Evolutionary conservation across 2,888 invertebrate genomes (phyloP), one percentile per base, ranked within the genome.

Genomic region (Caradrina kadenii): DNA sequence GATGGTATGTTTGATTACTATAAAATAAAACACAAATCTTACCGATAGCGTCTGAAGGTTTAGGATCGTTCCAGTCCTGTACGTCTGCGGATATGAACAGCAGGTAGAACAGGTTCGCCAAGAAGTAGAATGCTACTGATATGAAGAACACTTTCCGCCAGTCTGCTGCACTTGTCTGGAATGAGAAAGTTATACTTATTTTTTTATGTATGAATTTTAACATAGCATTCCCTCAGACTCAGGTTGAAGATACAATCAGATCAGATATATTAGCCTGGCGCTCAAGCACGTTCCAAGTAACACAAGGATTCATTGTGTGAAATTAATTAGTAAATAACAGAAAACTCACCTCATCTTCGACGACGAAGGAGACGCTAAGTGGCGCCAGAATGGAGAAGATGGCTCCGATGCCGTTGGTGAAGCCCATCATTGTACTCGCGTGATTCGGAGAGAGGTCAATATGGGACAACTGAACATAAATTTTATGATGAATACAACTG

Each of bases 381-480:
- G 98, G 98, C 0, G 98, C 98, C 81, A 98, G 93, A 75, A 98
- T 97, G 63, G 98, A 98, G 91, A 98, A 97, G 15, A 98, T 94
- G 85, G 98, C 98, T 0, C 98, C 97, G n/a, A 96, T 93, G 13
- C 97, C 97, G 89, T 98, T 98, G 1, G 98, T 98, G 82, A 98
- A 97, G 7, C 98, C 98, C 98, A 98, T 98, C 80, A 98, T 92
- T 0, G 97, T 97, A 39, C 98, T 98, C 2, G 98, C 98, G 89
- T 97, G 98, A 89, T 98, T 98, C 0, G 98, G 98, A 8, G 98
- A 97, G 63, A 98, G 93, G 93, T 98, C 98, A 76, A 98, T 97
- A 86, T 98, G 98, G 80, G 98, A 98, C 19, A 97, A 96, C 96
- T 97, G 96, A 3, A 86, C 87, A 48, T 0, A n/a, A n/a, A n/a